Base-by-base conservation (phyloP, 2,113 vertebrate species). In the Xiphophorus couchianus region DNA sequence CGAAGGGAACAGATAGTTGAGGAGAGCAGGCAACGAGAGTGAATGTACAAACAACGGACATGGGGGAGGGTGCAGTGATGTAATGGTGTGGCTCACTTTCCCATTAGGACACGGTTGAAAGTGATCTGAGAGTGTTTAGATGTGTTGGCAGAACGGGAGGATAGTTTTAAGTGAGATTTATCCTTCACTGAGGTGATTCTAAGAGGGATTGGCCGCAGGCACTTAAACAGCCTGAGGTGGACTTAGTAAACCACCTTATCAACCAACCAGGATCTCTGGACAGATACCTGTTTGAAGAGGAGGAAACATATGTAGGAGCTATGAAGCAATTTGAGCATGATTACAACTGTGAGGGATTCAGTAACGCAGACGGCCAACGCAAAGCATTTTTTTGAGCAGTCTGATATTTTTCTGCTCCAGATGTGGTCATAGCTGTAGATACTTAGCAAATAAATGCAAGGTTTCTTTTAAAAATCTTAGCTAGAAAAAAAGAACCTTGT, bases 141-240 rank as follows among this genome's bases (percentile, higher is more conserved):
- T 75, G 86, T 80, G 90, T 85, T 91, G 90, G 88, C 88, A 89
- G 87, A 85, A 86, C 0, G 9, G 76, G 70, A 68, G 87, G 89
- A 67, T 76, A 71, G 86, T 87, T 91, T 65, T 91, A 92, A 91
- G 88, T 91, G 91, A 93, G 92, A 89, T 87, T 92, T 92, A 86
- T 92, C 79, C 60, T 64, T 29, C 69, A 66, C 71, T 69, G 69
- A 91, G 88, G 86, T 83, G 86, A 84, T 80, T 81, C 88, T 89
- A 86, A 91, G 88, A 87, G 61, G 92, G 88, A 90, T 88, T 81
- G 90, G 76, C 75, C 22, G 65, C 79, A 71, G 65, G 58, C 66
- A 65, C 73, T 89, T 81, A 87, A 75, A 77, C 81, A 79, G 77
- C 65, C 73, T 15, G 68, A 86, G 79, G 86, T 89, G 86, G 84